These are phyloP conservation scores for Platygyra sinensis DNA, from an alignment of 64 coral and sea anemone species.

Conservation along the genomic window DNA sequence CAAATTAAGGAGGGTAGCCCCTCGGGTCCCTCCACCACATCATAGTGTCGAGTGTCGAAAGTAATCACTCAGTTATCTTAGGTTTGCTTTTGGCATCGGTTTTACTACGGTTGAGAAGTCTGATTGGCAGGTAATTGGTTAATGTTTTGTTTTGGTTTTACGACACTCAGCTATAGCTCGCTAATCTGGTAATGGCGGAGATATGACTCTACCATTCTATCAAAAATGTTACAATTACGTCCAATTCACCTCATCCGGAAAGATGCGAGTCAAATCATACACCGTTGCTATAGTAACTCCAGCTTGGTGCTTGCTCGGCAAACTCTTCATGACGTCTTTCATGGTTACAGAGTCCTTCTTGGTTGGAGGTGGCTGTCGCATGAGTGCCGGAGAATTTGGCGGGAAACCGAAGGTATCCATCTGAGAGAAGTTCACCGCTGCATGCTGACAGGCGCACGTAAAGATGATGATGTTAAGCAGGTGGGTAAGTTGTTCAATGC, in stretches of 20 bases:
- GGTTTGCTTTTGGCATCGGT: too few species aligned
- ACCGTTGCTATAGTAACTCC: conserved; percentile 78
- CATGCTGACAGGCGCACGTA: conserved; percentile 85
- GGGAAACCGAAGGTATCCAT: conserved; percentile 78
- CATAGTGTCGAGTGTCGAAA: too few species aligned
- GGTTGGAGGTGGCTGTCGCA: conserved; percentile 82
- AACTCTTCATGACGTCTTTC: conserved; percentile 71
- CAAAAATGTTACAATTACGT: background rate
- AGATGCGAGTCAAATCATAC: conserved; percentile 70
- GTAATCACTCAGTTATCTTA: too few species aligned
- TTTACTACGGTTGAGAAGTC: too few species aligned
- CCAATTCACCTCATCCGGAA: conserved; percentile 82
- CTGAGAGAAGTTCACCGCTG: conserved; percentile 89
- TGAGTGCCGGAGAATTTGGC: conserved; percentile 77
- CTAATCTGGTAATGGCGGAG: too few species aligned
- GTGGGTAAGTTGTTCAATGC: conserved; percentile 61
- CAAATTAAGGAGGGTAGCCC: too few species aligned
- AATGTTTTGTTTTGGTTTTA: too few species aligned
- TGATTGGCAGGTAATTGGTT: too few species aligned
- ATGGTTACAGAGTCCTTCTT: conserved; percentile 66
- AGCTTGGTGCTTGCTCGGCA: conserved; percentile 81
- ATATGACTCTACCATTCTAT: background rate
- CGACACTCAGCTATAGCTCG: too few species aligned
- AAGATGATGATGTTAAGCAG: conserved; percentile 72
- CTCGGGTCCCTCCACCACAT: too few species aligned